phyloP scores from a whole-genome alignment of 2,797 vertebrate species.

The Pangasius sanitwongsei region DNA sequence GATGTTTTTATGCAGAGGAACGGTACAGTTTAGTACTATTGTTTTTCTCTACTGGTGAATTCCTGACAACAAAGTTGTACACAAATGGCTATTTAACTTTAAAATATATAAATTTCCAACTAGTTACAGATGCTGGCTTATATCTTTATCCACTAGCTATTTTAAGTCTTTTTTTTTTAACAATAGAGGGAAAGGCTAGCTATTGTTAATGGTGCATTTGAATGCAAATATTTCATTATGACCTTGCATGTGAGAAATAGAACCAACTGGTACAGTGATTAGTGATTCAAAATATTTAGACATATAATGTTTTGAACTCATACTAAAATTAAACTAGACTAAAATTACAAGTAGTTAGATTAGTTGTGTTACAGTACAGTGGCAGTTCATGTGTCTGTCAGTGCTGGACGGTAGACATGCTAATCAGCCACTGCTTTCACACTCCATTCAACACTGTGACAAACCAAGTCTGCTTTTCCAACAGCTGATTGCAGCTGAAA shows the following conservation, averaged over 20 bases:
- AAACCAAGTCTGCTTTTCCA: constrained; percentile 14
- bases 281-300: not conserved
- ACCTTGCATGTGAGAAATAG: not conserved
- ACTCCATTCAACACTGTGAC: constrained; percentile 23
- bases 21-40: not conserved
- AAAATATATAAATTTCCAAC: no score
- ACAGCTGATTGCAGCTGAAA: constrained; percentile 30
- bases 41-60: not conserved
- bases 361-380: not conserved
- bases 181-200: not conserved
- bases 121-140: not conserved
- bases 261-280: not conserved
- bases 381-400: not conserved
- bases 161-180: not conserved
- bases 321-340: not conserved
- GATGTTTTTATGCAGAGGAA: not conserved
- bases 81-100: not conserved
- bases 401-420: not conserved
- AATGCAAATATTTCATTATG: not conserved
- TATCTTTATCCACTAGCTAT: not conserved
- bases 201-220: not conserved
- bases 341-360: not conserved
- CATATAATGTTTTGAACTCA: not conserved
- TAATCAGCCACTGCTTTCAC: constrained; percentile 36
- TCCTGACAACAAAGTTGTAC: not conserved